Percentiles rank a stretch among this genome's conserved stretches.
phyloP scores from a whole-genome alignment of 2,888 invertebrate species.

The Hydriomena furcata region DNA sequence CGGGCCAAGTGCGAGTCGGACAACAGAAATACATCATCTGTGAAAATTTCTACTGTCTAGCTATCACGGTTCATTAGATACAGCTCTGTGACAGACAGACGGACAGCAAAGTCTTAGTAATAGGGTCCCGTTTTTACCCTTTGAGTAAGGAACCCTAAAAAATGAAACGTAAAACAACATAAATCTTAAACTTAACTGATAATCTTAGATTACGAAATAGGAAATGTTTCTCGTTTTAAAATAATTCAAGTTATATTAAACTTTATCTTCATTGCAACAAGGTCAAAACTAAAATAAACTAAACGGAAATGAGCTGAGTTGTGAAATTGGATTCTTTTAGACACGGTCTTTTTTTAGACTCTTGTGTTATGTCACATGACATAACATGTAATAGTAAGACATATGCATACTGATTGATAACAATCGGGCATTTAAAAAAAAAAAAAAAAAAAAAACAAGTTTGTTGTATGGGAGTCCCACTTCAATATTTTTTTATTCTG shows the following conservation, averaged over 20 bases:
- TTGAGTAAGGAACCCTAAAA: too few relatives aligned
- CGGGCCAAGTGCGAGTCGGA: too few relatives aligned
- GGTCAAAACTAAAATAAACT: conserved; percentile 6
- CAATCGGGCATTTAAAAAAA: neutral
- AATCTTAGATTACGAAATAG: neutral
- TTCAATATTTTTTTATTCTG: too few relatives aligned
- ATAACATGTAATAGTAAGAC: neutral
- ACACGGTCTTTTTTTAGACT: conserved; percentile 9
- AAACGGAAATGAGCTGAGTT: conserved; percentile 3
- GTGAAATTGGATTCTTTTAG: conserved; percentile 11
- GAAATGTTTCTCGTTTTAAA: neutral
- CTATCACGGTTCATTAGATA: too few relatives aligned
- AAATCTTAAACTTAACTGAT: neutral
- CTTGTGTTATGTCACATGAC: conserved; percentile 9
- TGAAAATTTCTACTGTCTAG: too few relatives aligned
- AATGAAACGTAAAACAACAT: neutral
- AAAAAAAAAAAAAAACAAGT: neutral
- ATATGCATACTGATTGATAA: too few relatives aligned
- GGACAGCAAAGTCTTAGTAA: too few relatives aligned
- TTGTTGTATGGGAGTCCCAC: too few relatives aligned
- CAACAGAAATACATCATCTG: too few relatives aligned
- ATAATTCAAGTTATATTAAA: neutral
- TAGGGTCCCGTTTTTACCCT: too few relatives aligned
- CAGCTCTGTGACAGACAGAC: too few relatives aligned
- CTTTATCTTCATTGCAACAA: neutral